phyloP scores from a whole-genome alignment of 2,113 vertebrate genomes.

The Alectura lathami region DNA sequence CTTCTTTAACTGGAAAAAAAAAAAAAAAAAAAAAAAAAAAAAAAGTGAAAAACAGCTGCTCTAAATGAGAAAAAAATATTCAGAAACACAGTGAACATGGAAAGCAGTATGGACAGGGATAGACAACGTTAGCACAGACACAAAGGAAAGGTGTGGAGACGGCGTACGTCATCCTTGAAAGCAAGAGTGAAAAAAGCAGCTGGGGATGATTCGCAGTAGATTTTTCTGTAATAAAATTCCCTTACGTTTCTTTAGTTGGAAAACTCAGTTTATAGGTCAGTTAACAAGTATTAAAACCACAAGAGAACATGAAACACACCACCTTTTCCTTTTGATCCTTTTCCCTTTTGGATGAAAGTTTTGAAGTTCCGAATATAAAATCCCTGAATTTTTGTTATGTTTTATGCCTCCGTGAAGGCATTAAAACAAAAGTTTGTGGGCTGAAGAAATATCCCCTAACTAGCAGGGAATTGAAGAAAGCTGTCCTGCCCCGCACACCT shows the following conservation, averaged over 20 bases:
- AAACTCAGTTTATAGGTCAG: slow-evolving; percentile 75
- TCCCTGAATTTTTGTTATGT: slow-evolving; percentile 61
- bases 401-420: slow-evolving; percentile 65
- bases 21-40: slow-evolving; percentile 26
- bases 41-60: slow-evolving; percentile 20
- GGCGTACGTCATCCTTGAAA: background rate
- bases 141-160: slow-evolving; percentile 21
- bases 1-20: slow-evolving; percentile 1
- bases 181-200: slow-evolving; percentile 48
- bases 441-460: slow-evolving; percentile 56
- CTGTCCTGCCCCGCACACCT: slow-evolving; percentile 54
- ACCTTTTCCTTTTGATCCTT: slow-evolving; percentile 69
- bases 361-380: slow-evolving; percentile 66
- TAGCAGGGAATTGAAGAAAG: slow-evolving; percentile 53
- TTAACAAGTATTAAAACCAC: slow-evolving; percentile 77
- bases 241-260: slow-evolving; percentile 70
- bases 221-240: slow-evolving; percentile 68
- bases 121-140: background rate
- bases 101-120: background rate
- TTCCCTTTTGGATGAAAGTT: slow-evolving; percentile 65
- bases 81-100: background rate
- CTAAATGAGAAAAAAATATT: slow-evolving; percentile 2
- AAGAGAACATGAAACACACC: slow-evolving; percentile 68
- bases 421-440: slow-evolving; percentile 66
- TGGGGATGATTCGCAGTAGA: slow-evolving; percentile 52